Evolutionary conservation across 2,113 vertebrate genomes (phyloP).

Genomic region (Ranitomeya variabilis): DNA sequence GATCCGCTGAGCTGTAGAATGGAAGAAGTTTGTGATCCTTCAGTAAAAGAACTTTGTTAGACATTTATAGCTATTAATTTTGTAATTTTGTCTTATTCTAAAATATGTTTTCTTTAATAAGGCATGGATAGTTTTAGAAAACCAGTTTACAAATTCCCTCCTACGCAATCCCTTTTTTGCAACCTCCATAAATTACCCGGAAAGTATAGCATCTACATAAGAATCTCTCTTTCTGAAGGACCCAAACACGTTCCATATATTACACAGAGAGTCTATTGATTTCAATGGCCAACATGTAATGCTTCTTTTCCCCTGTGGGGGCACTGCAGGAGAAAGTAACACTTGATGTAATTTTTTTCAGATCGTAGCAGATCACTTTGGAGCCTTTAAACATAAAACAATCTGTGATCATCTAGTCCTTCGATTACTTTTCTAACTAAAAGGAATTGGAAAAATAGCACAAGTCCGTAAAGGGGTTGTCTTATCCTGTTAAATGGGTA

Average conservation of each 20-base stretch:
- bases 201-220: neutral
- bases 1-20: neutral
- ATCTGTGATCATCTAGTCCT: neutral
- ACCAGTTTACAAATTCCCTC: neutral
- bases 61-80: neutral
- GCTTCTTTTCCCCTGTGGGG: neutral
- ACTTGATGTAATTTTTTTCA: neutral
- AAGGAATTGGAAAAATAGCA: neutral
- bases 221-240: neutral
- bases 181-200: neutral
- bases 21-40: neutral
- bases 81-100: neutral
- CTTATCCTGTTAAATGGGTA: no score
- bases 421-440: neutral
- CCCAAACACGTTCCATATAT: neutral
- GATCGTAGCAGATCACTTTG: neutral
- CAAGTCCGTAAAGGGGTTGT: neutral
- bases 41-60: neutral
- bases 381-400: neutral
- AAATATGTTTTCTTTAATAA: neutral
- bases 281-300: neutral
- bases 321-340: neutral
- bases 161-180: neutral
- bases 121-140: neutral
- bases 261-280: neutral